These are phyloP conservation scores for Cataglyphis hispanica DNA, from an alignment of 1,140 invertebrate species.

Conservation along the genomic window DNA sequence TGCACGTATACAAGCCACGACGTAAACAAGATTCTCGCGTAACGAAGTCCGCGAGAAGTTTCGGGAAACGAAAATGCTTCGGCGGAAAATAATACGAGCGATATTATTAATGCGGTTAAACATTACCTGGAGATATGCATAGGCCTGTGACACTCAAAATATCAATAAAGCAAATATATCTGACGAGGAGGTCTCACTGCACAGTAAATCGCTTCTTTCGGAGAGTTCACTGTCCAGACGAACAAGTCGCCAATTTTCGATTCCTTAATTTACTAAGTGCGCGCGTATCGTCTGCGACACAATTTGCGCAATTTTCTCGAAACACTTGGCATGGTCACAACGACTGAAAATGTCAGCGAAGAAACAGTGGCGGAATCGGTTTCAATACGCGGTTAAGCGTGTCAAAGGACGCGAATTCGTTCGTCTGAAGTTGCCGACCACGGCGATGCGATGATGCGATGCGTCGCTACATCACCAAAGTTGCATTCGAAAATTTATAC, in stretches of 20 bases:
- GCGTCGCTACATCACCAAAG: not conserved
- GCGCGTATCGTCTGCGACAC: constrained; percentile 72
- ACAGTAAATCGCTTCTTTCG: constrained; percentile 67
- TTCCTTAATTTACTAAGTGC: constrained; percentile 68
- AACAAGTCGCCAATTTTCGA: constrained; percentile 54
- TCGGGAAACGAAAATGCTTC: not conserved
- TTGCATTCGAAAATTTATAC: no score
- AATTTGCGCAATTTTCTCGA: constrained; percentile 68
- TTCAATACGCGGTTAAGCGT: constrained; percentile 80
- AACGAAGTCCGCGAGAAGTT: not conserved
- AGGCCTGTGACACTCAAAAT: constrained; percentile 83
- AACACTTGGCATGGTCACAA: constrained; percentile 78
- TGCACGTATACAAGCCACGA: constrained; percentile 70
- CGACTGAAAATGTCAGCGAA: constrained; percentile 60
- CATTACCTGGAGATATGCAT: constrained; percentile 85
- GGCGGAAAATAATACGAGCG: not conserved
- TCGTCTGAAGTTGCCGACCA: constrained; percentile 69
- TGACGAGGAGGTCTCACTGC: constrained; percentile 69
- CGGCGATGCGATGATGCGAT: not conserved
- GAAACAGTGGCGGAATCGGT: constrained; percentile 72
- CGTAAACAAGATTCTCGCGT: constrained; percentile 80
- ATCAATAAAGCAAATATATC: constrained; percentile 84
- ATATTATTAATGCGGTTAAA: not conserved
- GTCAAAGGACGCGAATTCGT: constrained; percentile 83
- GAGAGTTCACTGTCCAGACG: constrained; percentile 26